Evolutionary conservation across 2,797 vertebrate genomes (phyloP).

Genomic region (Setipinna tenuifilis): DNA sequence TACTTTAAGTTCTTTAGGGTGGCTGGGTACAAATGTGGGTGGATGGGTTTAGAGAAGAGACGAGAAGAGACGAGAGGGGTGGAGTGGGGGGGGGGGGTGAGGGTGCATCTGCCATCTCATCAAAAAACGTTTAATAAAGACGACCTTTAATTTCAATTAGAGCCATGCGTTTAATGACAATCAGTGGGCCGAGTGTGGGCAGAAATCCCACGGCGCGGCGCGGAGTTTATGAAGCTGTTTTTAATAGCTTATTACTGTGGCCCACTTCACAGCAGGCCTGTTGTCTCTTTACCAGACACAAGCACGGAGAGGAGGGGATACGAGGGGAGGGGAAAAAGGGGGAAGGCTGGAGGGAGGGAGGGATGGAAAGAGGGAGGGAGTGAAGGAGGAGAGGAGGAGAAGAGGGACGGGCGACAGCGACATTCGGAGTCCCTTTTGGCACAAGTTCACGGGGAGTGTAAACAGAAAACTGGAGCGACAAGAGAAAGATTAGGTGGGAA

Average conservation of each 20-base stretch:
- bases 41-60: conserved; percentile 50
- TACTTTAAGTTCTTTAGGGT: conserved; percentile 27
- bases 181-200: conserved; percentile 51
- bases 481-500: conserved; percentile 37
- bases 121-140: conserved; percentile 65
- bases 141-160: conserved; percentile 68
- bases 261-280: conserved; percentile 66
- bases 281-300: conserved; percentile 60
- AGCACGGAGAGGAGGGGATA: conserved; percentile 55
- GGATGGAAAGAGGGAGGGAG: conserved; percentile 43
- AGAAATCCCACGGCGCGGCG: conserved; percentile 57
- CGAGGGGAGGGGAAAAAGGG: conserved; percentile 29
- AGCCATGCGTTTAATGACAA: conserved; percentile 50
- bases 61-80: too few species aligned
- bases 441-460: conserved; percentile 60
- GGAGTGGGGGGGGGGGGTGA: conserved; percentile 49
- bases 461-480: conserved; percentile 55
- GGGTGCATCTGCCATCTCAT: conserved; percentile 63
- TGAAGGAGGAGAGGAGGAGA: background rate
- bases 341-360: background rate
- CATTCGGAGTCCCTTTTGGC: conserved; percentile 44
- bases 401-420: background rate
- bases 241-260: conserved; percentile 68
- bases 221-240: conserved; percentile 62
- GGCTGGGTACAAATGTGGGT: conserved; percentile 53